phyloP scores from a whole-genome alignment of 2,888 invertebrate genomes.

The Rhagonycha fulva region DNA sequence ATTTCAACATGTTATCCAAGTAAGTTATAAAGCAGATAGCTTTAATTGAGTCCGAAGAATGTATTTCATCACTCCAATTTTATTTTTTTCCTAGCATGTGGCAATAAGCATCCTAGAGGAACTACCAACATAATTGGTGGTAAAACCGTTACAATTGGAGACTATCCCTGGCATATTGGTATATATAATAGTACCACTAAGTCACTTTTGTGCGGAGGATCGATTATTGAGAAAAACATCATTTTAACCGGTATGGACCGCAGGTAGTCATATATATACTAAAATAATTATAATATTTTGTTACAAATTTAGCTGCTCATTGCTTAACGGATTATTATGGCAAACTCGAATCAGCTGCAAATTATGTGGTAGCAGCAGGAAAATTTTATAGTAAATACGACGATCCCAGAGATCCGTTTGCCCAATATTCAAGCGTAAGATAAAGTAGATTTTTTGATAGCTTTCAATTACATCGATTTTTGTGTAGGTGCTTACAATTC shows the following conservation, averaged over 20 bases:
- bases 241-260: not conserved
- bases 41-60: too few species aligned
- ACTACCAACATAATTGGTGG: not conserved
- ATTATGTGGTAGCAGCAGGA: slow-evolving; percentile 40
- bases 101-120: not conserved
- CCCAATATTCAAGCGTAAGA: not conserved
- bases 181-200: not conserved
- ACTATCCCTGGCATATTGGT: not conserved
- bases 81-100: not conserved
- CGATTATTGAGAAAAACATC: not conserved
- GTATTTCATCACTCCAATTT: too few species aligned
- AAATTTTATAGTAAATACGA: slow-evolving; percentile 25
- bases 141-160: not conserved
- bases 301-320: not conserved
- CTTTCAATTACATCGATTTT: not conserved
- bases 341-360: slow-evolving; percentile 6
- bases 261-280: not conserved
- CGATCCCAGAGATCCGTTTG: slow-evolving; percentile 35
- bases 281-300: too few species aligned
- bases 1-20: too few species aligned
- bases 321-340: slow-evolving; percentile 13
- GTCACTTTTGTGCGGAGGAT: not conserved
- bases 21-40: too few species aligned
- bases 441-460: not conserved
- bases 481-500: slow-evolving; percentile 36